Evolutionary conservation across 2,888 invertebrate species (phyloP).

Genomic region (Eupithecia inturbata): DNA sequence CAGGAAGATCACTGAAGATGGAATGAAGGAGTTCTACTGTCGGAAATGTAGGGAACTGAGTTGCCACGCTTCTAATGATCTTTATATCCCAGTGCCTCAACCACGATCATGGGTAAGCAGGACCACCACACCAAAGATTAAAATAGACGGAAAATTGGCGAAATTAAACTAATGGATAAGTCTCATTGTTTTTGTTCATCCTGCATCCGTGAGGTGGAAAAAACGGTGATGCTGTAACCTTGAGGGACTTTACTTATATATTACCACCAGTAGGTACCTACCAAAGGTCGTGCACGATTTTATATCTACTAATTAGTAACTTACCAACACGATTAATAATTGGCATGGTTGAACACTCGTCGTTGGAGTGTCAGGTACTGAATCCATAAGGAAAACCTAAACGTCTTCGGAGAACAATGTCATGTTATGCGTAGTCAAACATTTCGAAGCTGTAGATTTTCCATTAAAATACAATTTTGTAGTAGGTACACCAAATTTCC

Average conservation of each 20-base stretch:
- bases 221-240: constrained; percentile 70
- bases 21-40: constrained; percentile 74
- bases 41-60: constrained; percentile 70
- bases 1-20: constrained; percentile 67
- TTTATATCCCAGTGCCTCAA: constrained; percentile 42
- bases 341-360: neutral
- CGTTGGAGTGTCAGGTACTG: neutral
- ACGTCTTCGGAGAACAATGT: neutral
- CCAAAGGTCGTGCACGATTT: neutral
- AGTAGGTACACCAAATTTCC: neutral
- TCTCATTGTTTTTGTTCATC: constrained; percentile 69
- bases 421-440: neutral
- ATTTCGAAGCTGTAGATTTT: neutral
- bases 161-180: constrained; percentile 76
- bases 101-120: constrained; percentile 55
- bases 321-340: neutral
- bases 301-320: neutral
- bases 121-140: constrained; percentile 72
- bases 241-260: constrained; percentile 45
- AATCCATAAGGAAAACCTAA: neutral
- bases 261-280: constrained; percentile 3
- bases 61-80: constrained; percentile 39
- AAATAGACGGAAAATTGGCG: constrained; percentile 78
- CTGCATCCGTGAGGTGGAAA: constrained; percentile 59
- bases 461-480: neutral